Percentiles rank a stretch among this genome's conserved stretches.
These are phyloP conservation scores for Silurus aristotelis DNA, from an alignment of 2,797 vertebrate species.

Conservation along the genomic window DNA sequence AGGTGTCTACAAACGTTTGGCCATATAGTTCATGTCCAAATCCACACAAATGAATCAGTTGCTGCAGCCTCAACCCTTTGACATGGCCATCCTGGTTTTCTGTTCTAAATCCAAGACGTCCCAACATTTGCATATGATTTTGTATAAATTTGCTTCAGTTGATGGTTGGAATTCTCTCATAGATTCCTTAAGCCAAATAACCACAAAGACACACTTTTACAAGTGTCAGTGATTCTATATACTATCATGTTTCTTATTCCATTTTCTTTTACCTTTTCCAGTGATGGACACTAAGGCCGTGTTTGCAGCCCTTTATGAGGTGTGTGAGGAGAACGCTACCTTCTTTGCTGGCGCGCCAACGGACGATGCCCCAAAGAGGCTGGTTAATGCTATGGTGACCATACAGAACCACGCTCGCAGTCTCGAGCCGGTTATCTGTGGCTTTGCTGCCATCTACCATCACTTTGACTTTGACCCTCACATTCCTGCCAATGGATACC, in stretches of 20 bases:
- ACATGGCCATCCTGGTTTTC: no score
- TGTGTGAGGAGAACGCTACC: constrained; percentile 83
- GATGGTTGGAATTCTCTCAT: background rate
- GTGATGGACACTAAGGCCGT: constrained; percentile 87
- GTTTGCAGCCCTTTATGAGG: constrained; percentile 79
- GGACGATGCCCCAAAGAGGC: constrained; percentile 72
- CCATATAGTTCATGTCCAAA: background rate
- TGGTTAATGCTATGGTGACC: constrained; percentile 75
- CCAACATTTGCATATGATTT: background rate
- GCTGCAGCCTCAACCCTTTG: no score
- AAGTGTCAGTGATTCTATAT: background rate
- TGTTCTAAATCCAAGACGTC: no score
- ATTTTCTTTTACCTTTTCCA: constrained; percentile 10
- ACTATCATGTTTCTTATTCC: background rate
- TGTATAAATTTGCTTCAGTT: background rate
- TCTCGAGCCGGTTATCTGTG: constrained; percentile 79
- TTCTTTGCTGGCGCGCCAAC: constrained; percentile 80
- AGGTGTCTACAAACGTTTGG: background rate
- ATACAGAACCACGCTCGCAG: constrained; percentile 81
- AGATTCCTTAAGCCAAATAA: background rate
- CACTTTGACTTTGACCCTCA: constrained; percentile 88
- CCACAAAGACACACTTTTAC: background rate
- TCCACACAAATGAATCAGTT: background rate
- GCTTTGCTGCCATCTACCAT: constrained; percentile 80
- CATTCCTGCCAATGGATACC: constrained; percentile 89